These are phyloP conservation scores for Cylas formicarius DNA, from an alignment of 1,140 invertebrate genomes.

Conservation along the genomic window DNA sequence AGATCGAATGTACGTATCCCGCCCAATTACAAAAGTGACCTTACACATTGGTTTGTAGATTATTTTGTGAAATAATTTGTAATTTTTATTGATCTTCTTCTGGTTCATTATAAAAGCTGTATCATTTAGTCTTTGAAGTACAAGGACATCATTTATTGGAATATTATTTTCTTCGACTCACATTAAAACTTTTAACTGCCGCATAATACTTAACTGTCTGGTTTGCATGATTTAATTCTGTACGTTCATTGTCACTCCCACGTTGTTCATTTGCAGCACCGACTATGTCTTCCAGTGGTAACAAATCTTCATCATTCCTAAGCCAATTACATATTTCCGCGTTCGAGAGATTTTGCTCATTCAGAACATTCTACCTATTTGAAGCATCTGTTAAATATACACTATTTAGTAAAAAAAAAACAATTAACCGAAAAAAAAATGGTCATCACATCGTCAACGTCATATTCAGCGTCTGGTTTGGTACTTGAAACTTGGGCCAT, in stretches of 20 bases:
- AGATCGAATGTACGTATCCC: too few species aligned
- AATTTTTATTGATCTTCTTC: slow-evolving; percentile 11
- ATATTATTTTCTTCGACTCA: too few species aligned
- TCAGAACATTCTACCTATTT: slow-evolving; percentile 10
- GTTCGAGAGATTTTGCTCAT: slow-evolving; percentile 7
- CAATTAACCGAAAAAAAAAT: slow-evolving; percentile 10
- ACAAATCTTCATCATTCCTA: slow-evolving; percentile 13
- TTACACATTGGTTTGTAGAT: too few species aligned
- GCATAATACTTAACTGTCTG: slow-evolving; percentile 13
- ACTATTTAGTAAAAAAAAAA: slow-evolving; percentile 12
- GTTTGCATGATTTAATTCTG: slow-evolving; percentile 15
- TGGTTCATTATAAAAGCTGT: slow-evolving; percentile 12
- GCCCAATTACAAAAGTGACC: too few species aligned
- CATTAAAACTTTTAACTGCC: slow-evolving; percentile 18
- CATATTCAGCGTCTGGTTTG: slow-evolving; percentile 8
- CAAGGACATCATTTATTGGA: too few species aligned
- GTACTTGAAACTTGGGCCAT: slow-evolving; percentile 1
- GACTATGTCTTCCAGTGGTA: slow-evolving; percentile 16
- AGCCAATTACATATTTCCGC: slow-evolving; percentile 10
- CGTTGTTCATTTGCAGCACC: slow-evolving; percentile 8
- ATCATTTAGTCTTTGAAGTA: slow-evolving; percentile 12
- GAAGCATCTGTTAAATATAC: slow-evolving; percentile 5
- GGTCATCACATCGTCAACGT: slow-evolving; percentile 14
- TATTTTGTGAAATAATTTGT: slow-evolving; percentile 15
- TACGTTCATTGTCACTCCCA: slow-evolving; percentile 13